Percentiles rank a stretch among this genome's conserved stretches.
Evolutionary conservation across 2,113 vertebrate genomes (phyloP).

Genomic region (Calonectris borealis): DNA sequence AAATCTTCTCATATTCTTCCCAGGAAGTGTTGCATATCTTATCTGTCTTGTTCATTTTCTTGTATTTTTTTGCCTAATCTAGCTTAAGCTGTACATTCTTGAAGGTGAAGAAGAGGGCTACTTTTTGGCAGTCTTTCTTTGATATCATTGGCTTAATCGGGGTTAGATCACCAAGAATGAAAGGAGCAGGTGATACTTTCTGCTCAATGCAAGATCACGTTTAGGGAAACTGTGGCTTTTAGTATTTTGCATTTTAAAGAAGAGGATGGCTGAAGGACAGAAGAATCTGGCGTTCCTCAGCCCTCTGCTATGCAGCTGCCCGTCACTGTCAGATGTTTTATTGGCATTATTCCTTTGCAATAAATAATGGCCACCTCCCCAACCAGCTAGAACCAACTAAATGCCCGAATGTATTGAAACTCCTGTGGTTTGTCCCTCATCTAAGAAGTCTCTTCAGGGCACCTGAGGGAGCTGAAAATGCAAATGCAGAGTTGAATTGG

Average conservation of each 20-base stretch:
- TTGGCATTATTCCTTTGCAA: not conserved
- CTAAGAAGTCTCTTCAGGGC: not conserved
- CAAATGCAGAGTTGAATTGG: not conserved
- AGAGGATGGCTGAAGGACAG: not conserved
- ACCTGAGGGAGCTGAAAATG: not conserved
- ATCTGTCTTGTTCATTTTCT: not conserved
- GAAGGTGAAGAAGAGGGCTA: not conserved
- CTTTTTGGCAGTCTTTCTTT: not conserved
- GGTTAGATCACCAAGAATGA: not conserved
- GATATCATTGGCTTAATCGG: not conserved
- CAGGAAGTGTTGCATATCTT: not conserved
- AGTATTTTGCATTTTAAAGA: not conserved
- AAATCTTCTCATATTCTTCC: not conserved
- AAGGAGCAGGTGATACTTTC: not conserved
- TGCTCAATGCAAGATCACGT: not conserved
- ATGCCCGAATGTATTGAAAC: not conserved
- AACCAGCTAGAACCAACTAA: not conserved
- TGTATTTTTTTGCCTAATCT: not conserved
- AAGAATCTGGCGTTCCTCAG: not conserved
- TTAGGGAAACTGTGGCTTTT: not conserved
- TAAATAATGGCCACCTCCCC: not conserved
- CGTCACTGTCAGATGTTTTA: not conserved
- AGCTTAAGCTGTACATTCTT: not conserved
- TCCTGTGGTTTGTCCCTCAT: not conserved
- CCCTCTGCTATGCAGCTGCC: not conserved